phyloP scores from a whole-genome alignment of 2,113 vertebrate genomes.

The Pipra filicauda region DNA sequence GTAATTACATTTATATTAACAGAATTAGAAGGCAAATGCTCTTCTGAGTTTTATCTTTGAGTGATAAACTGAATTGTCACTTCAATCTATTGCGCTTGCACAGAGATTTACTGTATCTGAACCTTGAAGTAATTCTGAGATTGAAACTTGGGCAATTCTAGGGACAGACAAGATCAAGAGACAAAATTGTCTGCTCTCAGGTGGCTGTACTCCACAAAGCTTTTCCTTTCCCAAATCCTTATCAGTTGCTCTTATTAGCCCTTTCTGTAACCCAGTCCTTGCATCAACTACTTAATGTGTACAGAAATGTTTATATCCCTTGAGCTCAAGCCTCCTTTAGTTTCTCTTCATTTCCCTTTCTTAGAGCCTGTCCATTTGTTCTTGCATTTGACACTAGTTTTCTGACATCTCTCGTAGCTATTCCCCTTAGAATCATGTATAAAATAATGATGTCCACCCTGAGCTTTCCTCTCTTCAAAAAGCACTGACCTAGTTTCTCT shows the following conservation, averaged over 20 bases:
- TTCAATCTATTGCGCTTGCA: conserved; percentile 45
- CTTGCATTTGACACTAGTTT: conserved; percentile 53
- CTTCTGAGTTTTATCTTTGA: conserved; percentile 68
- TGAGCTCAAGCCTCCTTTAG: not conserved
- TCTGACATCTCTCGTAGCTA: conserved; percentile 56
- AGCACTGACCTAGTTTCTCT: conserved; percentile 68
- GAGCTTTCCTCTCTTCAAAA: conserved; percentile 64
- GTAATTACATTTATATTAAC: conserved; percentile 73
- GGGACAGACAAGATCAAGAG: not conserved
- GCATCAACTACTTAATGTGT: not conserved
- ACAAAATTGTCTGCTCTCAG: not conserved
- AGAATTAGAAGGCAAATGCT: conserved; percentile 63
- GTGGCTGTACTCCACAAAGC: not conserved
- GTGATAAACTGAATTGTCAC: conserved; percentile 68
- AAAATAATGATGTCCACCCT: conserved; percentile 69
- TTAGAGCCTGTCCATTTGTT: conserved; percentile 55
- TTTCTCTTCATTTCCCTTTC: conserved; percentile 44
- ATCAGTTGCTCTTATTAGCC: not conserved
- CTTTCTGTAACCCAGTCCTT: not conserved
- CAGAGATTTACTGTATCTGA: conserved; percentile 55
- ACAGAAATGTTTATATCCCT: conserved; percentile 27
- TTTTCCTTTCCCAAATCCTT: not conserved
- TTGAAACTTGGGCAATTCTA: conserved; percentile 2
- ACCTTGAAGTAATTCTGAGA: conserved; percentile 12
- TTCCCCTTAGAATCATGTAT: conserved; percentile 53